A percentile compares a stretch with the other conserved stretches of the same genome.
These are phyloP conservation scores for Stigmatopora argus DNA, from an alignment of 2,113 vertebrate species.

Conservation along the genomic window DNA sequence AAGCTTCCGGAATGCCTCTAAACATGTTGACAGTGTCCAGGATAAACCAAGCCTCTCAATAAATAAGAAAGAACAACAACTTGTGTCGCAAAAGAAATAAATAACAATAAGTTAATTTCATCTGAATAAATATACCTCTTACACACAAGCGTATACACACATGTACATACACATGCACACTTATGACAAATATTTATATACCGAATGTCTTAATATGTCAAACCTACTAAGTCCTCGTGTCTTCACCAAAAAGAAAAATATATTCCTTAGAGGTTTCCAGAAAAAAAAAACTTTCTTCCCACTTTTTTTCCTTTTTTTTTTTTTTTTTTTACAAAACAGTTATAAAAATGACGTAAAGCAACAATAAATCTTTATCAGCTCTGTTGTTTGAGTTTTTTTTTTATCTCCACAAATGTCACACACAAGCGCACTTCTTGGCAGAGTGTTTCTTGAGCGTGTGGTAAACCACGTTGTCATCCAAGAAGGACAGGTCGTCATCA, in stretches of 20 bases:
- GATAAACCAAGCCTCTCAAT: constrained; percentile 76
- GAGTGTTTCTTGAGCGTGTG: constrained; percentile 97
- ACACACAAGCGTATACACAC: constrained; percentile 67
- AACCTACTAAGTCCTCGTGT: constrained; percentile 30
- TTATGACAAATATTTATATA: constrained; percentile 54
- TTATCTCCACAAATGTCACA: constrained; percentile 59
- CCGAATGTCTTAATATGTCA: constrained; percentile 14
- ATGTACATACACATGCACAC: constrained; percentile 65
- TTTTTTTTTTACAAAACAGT: constrained; percentile 21
- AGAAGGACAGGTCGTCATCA: constrained; percentile 91
- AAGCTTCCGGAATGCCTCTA: not conserved
- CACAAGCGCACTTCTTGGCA: constrained; percentile 89
- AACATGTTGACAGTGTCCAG: constrained; percentile 80
- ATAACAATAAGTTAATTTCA: constrained; percentile 98
- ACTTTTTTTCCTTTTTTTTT: constrained; percentile 22
- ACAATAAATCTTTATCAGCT: constrained; percentile 26
- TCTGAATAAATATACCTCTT: constrained; percentile 97
- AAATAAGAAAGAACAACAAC: constrained; percentile 82
- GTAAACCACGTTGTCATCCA: constrained; percentile 92
- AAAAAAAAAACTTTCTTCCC: constrained; percentile 3
- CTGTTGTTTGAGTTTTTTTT: not conserved
- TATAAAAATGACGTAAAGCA: constrained; percentile 32
- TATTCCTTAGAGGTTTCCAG: not conserved
- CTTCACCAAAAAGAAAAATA: constrained; percentile 15
- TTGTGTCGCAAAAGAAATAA: constrained; percentile 87